Evolutionary conservation across 2,888 invertebrate genomes (phyloP), one percentile per base, ranked within the genome.

Genomic region (Dascillus cervinus): DNA sequence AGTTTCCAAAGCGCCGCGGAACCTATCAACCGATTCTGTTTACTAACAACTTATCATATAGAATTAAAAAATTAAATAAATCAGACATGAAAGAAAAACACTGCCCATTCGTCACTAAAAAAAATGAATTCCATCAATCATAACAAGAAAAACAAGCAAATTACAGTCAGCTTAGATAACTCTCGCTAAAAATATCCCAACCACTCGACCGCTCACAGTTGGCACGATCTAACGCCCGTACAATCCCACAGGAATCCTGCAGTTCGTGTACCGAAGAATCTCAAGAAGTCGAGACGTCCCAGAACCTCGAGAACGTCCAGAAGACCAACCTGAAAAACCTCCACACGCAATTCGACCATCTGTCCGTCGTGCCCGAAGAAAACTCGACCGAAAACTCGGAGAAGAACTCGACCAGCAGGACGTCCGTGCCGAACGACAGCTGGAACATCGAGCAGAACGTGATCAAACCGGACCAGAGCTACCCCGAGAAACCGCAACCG

Each of bases 301-400:
- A 67, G 44, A 66, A 66, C 41, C 46, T 63, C 24, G 62, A 65
- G 39, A 66, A 66, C 47, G 62, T 62, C 22, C 63, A 66, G 41
- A 64, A 65, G 47, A 63, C 62, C 21, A 63, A 69, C 60, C 43
- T 69, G 56, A 58, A 71, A 58, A 62, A 66, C 58, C 49, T 72
- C 50, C 50, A 64, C 51, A 65, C 75, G 48, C 70, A 73, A 57
- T 84, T 82, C 62, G 82, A 84, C 61, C 81, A 82, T 57, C 69
- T 85, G 26, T 81, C 81, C 35, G 77, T 84, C 12, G 84, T 85
- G 23, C 80, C 81, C 3, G 85, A 85, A 55, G 85, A 84, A 52
- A 78, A 72, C 11, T 62, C 62, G 3, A 55, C 58, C 13, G 65
- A 65, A 41, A 65, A 64, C 35, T 64, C 64, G 5, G 63, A 63